Evolutionary conservation across 2,888 invertebrate genomes (phyloP).

Genomic region (Drosophila testacea): DNA sequence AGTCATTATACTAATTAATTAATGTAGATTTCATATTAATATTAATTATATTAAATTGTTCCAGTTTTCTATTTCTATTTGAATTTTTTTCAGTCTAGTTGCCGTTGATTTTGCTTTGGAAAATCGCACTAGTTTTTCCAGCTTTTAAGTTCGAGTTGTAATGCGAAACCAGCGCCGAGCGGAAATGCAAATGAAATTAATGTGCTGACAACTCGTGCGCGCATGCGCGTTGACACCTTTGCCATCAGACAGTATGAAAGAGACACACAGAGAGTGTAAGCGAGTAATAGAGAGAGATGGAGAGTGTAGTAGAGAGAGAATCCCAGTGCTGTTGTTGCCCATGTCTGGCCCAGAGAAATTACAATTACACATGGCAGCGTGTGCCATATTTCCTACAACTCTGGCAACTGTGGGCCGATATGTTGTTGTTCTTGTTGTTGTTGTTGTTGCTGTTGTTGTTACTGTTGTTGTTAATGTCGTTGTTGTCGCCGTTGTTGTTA

Average conservation of each 20-base stretch:
- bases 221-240: constrained; percentile 80
- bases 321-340: constrained; percentile 22
- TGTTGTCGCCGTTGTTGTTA: constrained; percentile 61
- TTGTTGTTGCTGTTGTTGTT: constrained; percentile 37
- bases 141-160: constrained; percentile 66
- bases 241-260: constrained; percentile 37
- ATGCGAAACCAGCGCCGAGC: constrained; percentile 78
- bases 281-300: background rate
- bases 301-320: constrained; percentile 11
- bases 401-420: constrained; percentile 62
- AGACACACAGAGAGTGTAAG: constrained; percentile 5
- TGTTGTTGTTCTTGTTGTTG: constrained; percentile 34
- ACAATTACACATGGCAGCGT: constrained; percentile 75
- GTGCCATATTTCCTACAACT: constrained; percentile 71
- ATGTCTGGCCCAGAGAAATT: constrained; percentile 68
- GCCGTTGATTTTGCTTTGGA: constrained; percentile 49
- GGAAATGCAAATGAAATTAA: constrained; percentile 83
- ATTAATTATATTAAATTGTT: background rate
- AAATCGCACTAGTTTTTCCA: constrained; percentile 78
- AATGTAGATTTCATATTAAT: background rate
- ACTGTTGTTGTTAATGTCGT: constrained; percentile 42
- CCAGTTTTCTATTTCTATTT: background rate
- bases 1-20: no score
- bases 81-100: constrained; percentile 10
- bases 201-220: constrained; percentile 79